Conservation (phyloP, 2,797 vertebrate genomes). For the Steatocranus sp. region DNA sequence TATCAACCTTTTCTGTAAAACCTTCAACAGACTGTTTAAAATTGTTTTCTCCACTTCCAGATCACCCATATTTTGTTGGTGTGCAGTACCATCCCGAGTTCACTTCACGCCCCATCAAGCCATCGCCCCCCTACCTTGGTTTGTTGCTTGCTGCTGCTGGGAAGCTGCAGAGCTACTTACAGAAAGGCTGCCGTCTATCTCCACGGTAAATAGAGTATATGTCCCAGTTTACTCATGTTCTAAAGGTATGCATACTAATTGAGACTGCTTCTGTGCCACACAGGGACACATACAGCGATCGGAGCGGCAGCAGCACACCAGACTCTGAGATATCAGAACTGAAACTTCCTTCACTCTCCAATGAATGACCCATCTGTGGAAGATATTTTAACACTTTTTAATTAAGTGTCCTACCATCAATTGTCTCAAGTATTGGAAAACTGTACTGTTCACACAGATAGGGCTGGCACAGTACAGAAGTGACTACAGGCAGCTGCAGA, state of each 20-base stretch:
- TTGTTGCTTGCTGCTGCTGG: constrained; percentile 89
- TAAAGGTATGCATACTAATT: neutral
- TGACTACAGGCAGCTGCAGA: neutral
- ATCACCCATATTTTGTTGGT: constrained; percentile 92
- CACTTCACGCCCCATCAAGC: constrained; percentile 94
- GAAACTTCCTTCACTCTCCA: constrained; percentile 79
- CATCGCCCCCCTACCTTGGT: constrained; percentile 91
- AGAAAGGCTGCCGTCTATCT: constrained; percentile 90
- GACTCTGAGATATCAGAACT: constrained; percentile 87
- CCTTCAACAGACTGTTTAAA: neutral
- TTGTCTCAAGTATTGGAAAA: neutral
- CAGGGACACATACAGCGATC: constrained; percentile 91
- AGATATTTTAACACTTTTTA: neutral
- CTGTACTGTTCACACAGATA: neutral
- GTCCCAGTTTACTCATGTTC: rapidly evolving
- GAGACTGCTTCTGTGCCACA: neutral
- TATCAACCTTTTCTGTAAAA: neutral
- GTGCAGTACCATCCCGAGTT: constrained; percentile 97
- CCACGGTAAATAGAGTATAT: constrained; percentile 77
- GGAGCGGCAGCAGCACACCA: constrained; percentile 85
- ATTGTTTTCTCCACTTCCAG: constrained; percentile 55
- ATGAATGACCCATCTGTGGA: constrained; percentile 55
- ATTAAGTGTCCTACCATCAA: neutral
- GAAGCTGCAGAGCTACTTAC: constrained; percentile 85
- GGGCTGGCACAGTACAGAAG: neutral